phyloP scores from a whole-genome alignment of 2,797 vertebrate species.

The Falco novaeseelandiae region DNA sequence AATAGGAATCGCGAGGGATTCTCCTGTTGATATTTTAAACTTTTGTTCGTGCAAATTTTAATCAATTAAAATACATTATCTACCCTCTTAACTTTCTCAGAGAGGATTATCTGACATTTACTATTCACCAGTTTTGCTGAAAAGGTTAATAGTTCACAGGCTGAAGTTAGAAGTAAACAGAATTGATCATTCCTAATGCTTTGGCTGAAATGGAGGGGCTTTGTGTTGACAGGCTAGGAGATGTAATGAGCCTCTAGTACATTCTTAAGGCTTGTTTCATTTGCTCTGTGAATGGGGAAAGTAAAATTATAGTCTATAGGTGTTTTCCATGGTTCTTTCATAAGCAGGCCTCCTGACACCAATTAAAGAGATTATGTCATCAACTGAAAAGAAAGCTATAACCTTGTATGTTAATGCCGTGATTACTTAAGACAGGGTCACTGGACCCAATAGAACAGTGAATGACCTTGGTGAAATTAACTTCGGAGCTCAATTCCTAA shows the following conservation, averaged over 20 bases:
- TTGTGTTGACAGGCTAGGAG: conserved; percentile 82
- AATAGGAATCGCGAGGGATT: not conserved
- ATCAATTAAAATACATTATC: conserved; percentile 77
- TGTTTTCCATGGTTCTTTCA: conserved; percentile 88
- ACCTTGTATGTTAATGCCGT: conserved; percentile 81
- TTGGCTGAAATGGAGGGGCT: conserved; percentile 79
- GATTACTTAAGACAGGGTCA: conserved; percentile 93
- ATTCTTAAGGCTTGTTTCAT: conserved; percentile 84
- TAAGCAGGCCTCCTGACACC: conserved; percentile 88
- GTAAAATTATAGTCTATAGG: conserved; percentile 87
- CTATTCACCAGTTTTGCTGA: conserved; percentile 77
- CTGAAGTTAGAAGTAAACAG: conserved; percentile 77
- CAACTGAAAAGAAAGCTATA: conserved; percentile 87
- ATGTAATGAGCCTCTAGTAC: conserved; percentile 83
- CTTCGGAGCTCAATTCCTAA: conserved; percentile 84
- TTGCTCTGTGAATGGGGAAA: conserved; percentile 85
- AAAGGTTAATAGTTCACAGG: conserved; percentile 85
- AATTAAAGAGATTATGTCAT: conserved; percentile 99
- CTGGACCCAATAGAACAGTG: conserved; percentile 80
- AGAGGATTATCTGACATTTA: conserved; percentile 79
- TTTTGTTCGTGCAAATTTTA: conserved; percentile 50
- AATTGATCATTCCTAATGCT: conserved; percentile 80
- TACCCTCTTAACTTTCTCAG: conserved; percentile 71
- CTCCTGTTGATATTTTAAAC: conserved; percentile 51
- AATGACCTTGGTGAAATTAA: conserved; percentile 85